Evolutionary conservation across 2,888 invertebrate species (phyloP).

Genomic region (Drosophila subquinaria): DNA sequence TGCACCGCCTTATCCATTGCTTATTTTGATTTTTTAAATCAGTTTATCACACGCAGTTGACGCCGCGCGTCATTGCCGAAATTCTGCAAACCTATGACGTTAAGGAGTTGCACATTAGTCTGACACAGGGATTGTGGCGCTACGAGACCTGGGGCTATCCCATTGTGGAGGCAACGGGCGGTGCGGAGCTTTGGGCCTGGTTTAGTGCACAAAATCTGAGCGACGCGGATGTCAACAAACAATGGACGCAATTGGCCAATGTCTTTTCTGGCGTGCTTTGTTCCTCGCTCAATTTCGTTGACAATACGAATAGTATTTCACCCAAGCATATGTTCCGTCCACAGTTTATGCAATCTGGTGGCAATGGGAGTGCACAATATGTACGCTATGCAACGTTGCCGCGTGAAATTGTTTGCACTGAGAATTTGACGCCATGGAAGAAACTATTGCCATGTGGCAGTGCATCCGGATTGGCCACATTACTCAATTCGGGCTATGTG

Average conservation of each 20-base stretch:
- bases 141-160: constrained; percentile 98
- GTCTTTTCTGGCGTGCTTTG: constrained; percentile 97
- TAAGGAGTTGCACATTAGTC: constrained; percentile 94
- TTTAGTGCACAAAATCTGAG: constrained; percentile 88
- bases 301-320: constrained; percentile 92
- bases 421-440: constrained; percentile 99
- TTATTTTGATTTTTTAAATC: not conserved
- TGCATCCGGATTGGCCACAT: constrained; percentile 93
- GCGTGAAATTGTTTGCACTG: constrained; percentile 98
- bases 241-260: constrained; percentile 95
- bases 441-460: constrained; percentile 98
- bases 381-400: constrained; percentile 95
- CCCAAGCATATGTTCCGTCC: constrained; percentile 95
- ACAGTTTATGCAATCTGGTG: constrained; percentile 80
- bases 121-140: constrained; percentile 98
- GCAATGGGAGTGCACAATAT: constrained; percentile 88
- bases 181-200: constrained; percentile 98
- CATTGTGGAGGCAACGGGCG: constrained; percentile 94
- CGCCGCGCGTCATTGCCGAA: constrained; percentile 95
- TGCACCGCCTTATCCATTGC: too few species aligned
- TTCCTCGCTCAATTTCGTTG: constrained; percentile 97
- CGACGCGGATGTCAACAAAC: constrained; percentile 88
- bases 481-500: constrained; percentile 95
- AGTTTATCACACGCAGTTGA: constrained; percentile 94
- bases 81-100: constrained; percentile 93